Evolutionary conservation across 2,113 vertebrate species (phyloP).

Genomic region (Maccullochella peelii): DNA sequence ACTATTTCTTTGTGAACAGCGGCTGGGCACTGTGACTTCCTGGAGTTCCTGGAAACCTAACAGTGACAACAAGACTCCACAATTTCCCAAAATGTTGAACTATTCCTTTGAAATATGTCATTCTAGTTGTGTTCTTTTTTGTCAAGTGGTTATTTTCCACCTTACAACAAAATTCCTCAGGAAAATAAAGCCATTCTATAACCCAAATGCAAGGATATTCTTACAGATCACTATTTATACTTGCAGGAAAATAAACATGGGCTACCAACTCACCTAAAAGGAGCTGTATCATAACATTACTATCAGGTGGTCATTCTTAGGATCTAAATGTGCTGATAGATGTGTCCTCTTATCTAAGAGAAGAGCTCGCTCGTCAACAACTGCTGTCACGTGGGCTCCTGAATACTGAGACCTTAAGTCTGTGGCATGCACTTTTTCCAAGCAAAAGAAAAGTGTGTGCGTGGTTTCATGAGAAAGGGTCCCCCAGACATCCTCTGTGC

Average conservation of each 20-base stretch:
- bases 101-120: too few relatives aligned
- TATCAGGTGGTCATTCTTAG: neutral
- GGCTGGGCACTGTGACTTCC: too few relatives aligned
- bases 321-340: neutral
- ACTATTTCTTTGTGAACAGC: too few relatives aligned
- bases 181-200: neutral
- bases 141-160: too few relatives aligned
- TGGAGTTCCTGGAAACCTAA: neutral
- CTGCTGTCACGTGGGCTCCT: conserved; percentile 7
- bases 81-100: too few relatives aligned
- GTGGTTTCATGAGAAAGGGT: conserved; percentile 32
- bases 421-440: conserved; percentile 3
- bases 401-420: conserved; percentile 5
- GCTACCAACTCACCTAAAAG: neutral
- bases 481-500: conserved; percentile 65
- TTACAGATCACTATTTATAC: neutral
- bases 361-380: conserved; percentile 24
- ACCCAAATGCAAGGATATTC: neutral
- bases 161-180: too few relatives aligned
- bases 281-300: neutral
- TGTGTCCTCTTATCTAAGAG: neutral
- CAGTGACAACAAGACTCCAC: too few relatives aligned
- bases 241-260: neutral
- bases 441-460: conserved; percentile 25
- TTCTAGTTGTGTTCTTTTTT: too few relatives aligned